Base-by-base conservation (phyloP, 2,888 invertebrate species). In the Hartigia nigra region DNA sequence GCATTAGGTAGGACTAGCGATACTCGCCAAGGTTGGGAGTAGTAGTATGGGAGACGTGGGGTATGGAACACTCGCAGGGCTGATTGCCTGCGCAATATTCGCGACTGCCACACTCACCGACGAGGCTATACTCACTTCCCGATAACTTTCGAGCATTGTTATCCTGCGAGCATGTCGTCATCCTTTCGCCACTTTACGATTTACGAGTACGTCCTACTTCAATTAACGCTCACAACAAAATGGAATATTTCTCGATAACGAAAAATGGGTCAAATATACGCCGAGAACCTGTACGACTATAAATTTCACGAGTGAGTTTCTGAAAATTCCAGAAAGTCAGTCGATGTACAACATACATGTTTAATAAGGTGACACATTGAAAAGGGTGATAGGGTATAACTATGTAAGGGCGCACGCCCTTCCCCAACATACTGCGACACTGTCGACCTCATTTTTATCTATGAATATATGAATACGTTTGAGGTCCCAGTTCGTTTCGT, bases 391-490 rank as follows among this genome's bases (percentile, higher is more conserved):
- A 23, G 23, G 55, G 55, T 23, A 55, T 55, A 23, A 23, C 23
- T 55, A 55, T 5, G 55, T 23, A 23, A 55, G 55, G 23, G 55
- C 55, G 55, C 55, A 23, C 9, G 9, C 23, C 55, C 23, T 5
- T 23, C 23, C 55, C 23, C 55, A 55, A 23, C 31, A 14, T 72
- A 31, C 72, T 72, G 31, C 72, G 72, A 72, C 31, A 34, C 12
- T 14, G 72, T 72, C 31, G 72, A 34, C 31, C 72, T 72, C 31
- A 31, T 72, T 72, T 72, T 72, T 72, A 34, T 35, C 72, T 72
- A 72, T 72, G 72, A 72, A 72, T 72, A 32, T 35, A 72, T 72
- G 72, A 72, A 72, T 72, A 34, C 72, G 72, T 31, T 32, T 23
- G 72, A 9, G n/a, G 34, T 35, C 12, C 12, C 72, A 14, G 31